These are phyloP conservation scores for Monochamus saltuarius DNA, from an alignment of 1,140 invertebrate genomes.

Conservation along the genomic window DNA sequence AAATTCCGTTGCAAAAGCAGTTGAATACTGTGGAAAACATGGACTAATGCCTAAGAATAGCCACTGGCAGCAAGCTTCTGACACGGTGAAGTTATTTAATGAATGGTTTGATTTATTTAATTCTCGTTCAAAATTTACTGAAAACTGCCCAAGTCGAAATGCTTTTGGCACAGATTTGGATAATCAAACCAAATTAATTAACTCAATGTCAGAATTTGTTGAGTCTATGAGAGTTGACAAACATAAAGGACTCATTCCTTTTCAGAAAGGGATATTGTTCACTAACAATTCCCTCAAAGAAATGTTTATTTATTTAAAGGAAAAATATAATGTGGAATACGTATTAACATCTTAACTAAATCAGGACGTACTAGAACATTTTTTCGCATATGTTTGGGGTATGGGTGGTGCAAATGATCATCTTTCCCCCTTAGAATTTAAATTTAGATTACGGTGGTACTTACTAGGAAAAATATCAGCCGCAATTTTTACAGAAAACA, in stretches of 20 bases:
- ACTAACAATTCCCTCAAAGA: constrained; percentile 21
- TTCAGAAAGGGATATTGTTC: constrained; percentile 19
- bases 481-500: constrained; percentile 24
- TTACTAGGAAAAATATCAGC: constrained; percentile 32
- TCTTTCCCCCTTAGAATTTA: constrained; percentile 28
- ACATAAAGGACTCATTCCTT: constrained; percentile 10
- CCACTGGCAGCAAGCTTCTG: constrained; percentile 1
- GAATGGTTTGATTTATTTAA: constrained; percentile 18
- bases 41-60: constrained; percentile 7
- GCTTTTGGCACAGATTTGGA: constrained; percentile 19
- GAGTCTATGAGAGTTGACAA: too few relatives aligned
- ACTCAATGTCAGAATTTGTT: constrained; percentile 11
- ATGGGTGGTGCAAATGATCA: constrained; percentile 35
- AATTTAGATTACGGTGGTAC: constrained; percentile 27
- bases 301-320: constrained; percentile 19
- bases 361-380: constrained; percentile 36
- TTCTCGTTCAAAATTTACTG: constrained; percentile 20
- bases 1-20: too few relatives aligned
- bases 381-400: constrained; percentile 32
- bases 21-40: constrained; percentile 9
- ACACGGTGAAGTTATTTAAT: constrained; percentile 16
- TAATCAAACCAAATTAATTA: constrained; percentile 20
- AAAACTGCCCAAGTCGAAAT: constrained; percentile 13
- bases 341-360: constrained; percentile 29
- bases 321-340: constrained; percentile 22